Percentiles rank a stretch among this genome's conserved stretches.
phyloP scores from a whole-genome alignment of 1,140 invertebrate species.

The Nasonia vitripennis region DNA sequence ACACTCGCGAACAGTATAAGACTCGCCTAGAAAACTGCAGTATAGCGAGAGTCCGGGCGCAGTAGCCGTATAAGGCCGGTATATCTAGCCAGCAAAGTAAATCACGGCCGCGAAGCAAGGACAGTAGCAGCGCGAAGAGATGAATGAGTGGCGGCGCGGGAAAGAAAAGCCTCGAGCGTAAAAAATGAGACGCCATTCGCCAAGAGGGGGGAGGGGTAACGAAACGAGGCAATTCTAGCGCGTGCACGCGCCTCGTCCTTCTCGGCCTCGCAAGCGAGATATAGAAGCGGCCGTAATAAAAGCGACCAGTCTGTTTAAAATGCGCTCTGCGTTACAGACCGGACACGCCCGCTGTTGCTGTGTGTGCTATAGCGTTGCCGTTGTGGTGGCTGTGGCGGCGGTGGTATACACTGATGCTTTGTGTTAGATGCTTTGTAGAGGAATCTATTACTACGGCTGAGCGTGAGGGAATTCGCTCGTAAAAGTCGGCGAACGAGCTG shows the following conservation, averaged over 20 bases:
- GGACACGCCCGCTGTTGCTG: constrained; percentile 21
- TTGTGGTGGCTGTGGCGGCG: constrained; percentile 5
- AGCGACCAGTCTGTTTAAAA: constrained; percentile 59
- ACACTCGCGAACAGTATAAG: too few species aligned
- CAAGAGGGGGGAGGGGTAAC: not conserved
- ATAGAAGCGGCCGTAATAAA: constrained; percentile 51
- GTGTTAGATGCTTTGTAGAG: constrained; percentile 14
- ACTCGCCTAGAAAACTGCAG: not conserved
- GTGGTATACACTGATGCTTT: constrained; percentile 3
- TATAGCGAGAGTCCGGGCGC: not conserved
- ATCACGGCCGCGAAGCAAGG: not conserved
- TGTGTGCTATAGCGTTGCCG: constrained; percentile 29
- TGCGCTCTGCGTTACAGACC: constrained; percentile 44
- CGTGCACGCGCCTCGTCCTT: constrained; percentile 40
- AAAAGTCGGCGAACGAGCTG: not conserved
- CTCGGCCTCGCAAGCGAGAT: constrained; percentile 40
- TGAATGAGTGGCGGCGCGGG: not conserved
- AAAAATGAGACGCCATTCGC: constrained; percentile 45
- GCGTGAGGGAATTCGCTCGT: not conserved
- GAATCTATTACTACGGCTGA: not conserved
- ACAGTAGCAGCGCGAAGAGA: not conserved
- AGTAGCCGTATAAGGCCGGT: not conserved
- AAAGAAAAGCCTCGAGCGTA: constrained; percentile 12
- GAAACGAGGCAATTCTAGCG: constrained; percentile 50
- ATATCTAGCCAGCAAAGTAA: not conserved